A percentile compares a stretch with the other conserved stretches of the same genome.
Conservation (phyloP, 2,797 vertebrate species). For the Mormyrops attenuatus region DNA sequence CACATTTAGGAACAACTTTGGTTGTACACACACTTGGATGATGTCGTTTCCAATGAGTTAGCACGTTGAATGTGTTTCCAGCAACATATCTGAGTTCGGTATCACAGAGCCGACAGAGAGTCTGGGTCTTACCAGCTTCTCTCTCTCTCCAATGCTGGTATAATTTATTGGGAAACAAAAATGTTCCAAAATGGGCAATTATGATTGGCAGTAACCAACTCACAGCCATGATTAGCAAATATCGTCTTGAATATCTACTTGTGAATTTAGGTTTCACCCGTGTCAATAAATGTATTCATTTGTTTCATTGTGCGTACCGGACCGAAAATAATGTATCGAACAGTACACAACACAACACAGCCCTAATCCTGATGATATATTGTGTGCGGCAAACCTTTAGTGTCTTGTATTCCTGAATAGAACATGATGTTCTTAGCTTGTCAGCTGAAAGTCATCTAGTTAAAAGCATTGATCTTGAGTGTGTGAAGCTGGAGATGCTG, state of each 20-base stretch:
- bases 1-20: background rate
- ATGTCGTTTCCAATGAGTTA: background rate
- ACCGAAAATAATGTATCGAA: background rate
- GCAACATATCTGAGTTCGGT: background rate
- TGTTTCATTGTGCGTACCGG: background rate
- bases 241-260: background rate
- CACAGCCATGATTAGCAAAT: background rate
- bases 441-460: background rate
- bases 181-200: background rate
- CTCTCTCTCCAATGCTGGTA: background rate
- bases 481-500: conserved; percentile 5
- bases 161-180: background rate
- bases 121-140: background rate
- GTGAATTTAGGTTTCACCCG: background rate
- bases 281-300: background rate
- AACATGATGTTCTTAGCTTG: conserved; percentile 1
- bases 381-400: background rate
- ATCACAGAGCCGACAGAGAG: background rate
- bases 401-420: background rate
- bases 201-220: background rate
- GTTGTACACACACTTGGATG: background rate
- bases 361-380: background rate
- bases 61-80: background rate
- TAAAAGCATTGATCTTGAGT: conserved; percentile 1
- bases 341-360: background rate